Conservation (phyloP, 1,140 invertebrate genomes). For the Apis laboriosa region DNA sequence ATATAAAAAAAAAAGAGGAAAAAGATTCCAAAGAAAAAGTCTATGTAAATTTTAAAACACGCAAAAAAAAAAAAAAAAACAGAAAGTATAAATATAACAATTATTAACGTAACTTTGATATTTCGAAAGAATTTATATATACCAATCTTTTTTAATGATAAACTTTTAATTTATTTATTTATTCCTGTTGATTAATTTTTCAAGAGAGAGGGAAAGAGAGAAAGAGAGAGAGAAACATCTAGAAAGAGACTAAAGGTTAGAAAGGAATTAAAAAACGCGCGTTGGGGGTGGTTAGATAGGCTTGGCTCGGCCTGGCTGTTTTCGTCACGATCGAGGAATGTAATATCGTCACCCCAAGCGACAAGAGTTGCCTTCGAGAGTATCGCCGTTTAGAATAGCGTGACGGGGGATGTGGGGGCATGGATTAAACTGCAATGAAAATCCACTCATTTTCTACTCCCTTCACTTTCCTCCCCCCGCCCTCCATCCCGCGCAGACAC, state of each 20-base stretch:
- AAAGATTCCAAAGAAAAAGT: too few species aligned
- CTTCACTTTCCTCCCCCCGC: slow-evolving; percentile 26
- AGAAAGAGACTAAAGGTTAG: neutral
- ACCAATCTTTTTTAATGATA: too few species aligned
- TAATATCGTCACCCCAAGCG: slow-evolving; percentile 80
- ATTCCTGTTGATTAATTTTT: too few species aligned
- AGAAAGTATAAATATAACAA: too few species aligned
- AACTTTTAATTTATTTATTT: too few species aligned
- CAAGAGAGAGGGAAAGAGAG: too few species aligned
- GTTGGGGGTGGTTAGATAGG: slow-evolving; percentile 23
- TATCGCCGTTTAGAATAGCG: slow-evolving; percentile 76
- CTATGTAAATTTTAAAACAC: too few species aligned
- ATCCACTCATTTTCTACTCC: slow-evolving; percentile 69
- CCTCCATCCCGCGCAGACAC: slow-evolving; percentile 31
- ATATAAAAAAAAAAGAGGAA: too few species aligned
- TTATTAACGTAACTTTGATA: too few species aligned
- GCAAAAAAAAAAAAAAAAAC: too few species aligned
- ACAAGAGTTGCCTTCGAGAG: slow-evolving; percentile 77
- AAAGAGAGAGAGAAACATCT: neutral
- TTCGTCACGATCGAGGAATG: slow-evolving; percentile 79
- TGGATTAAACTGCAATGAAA: slow-evolving; percentile 78
- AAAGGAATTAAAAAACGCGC: slow-evolving; percentile 38
- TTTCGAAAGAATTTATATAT: too few species aligned
- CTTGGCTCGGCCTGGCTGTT: slow-evolving; percentile 62
- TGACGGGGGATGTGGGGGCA: slow-evolving; percentile 30